Conservation (phyloP, 2,113 vertebrate genomes). For the Pseudorhombus dupliciocellatus region DNA sequence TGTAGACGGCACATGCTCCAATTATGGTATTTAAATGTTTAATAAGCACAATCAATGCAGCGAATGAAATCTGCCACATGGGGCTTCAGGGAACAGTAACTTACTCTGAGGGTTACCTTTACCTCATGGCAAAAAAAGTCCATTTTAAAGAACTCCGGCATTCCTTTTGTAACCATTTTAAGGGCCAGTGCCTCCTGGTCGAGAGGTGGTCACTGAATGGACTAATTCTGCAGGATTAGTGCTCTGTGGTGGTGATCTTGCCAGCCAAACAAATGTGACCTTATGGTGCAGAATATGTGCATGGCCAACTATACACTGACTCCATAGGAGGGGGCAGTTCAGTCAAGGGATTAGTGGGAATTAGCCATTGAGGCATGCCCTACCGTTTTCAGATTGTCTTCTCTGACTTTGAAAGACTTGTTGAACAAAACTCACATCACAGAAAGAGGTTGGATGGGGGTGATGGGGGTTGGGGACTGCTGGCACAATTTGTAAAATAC, state of each 20-base stretch:
- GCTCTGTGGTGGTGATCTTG: conserved; percentile 59
- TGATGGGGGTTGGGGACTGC: conserved; percentile 19
- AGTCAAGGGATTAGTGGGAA: conserved; percentile 65
- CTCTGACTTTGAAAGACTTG: conserved; percentile 66
- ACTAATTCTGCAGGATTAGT: conserved; percentile 74
- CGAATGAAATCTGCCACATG: conserved; percentile 47
- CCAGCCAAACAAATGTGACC: conserved; percentile 70
- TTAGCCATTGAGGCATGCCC: conserved; percentile 51
- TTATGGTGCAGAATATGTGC: conserved; percentile 62
- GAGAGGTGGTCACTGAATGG: conserved; percentile 69
- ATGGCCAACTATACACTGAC: conserved; percentile 58
- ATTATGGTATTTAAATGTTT: conserved; percentile 69
- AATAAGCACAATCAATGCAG: conserved; percentile 69
- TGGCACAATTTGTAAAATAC: conserved; percentile 36
- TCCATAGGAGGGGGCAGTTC: conserved; percentile 55
- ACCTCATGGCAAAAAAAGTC: conserved; percentile 28
- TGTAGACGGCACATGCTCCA: conserved; percentile 53
- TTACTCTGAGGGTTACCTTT: conserved; percentile 67
- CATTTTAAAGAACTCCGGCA: conserved; percentile 65
- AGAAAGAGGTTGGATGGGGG: conserved; percentile 3
- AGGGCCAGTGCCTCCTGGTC: conserved; percentile 72
- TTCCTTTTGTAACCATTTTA: conserved; percentile 77
- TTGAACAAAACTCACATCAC: conserved; percentile 66
- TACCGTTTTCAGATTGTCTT: conserved; percentile 51
- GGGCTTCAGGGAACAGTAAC: conserved; percentile 56